Evolutionary conservation across 2,113 vertebrate genomes (phyloP).

Genomic region (human): DNA sequence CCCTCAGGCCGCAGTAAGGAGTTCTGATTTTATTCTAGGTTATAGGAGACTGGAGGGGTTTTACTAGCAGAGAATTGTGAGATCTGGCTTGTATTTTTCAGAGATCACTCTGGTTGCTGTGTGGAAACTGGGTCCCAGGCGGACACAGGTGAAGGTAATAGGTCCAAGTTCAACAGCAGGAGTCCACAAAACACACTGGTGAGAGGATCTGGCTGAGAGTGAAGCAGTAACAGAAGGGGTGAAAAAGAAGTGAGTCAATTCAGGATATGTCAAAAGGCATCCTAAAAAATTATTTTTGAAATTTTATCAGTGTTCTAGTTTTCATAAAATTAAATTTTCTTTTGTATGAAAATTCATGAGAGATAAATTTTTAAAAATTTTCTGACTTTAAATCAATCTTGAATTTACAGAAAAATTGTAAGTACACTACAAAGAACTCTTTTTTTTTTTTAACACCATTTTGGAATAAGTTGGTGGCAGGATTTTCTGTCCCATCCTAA

Average conservation of each 20-base stretch:
- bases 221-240: not conserved
- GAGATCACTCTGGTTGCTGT: not conserved
- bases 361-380: not conserved
- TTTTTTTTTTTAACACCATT: not conserved
- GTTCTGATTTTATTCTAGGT: not conserved
- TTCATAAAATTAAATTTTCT: not conserved
- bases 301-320: not conserved
- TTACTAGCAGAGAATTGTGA: not conserved
- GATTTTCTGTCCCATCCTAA: not conserved
- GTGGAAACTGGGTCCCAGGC: not conserved
- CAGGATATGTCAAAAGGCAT: not conserved
- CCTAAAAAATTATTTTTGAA: not conserved
- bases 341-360: conserved; percentile 16
- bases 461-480: not conserved
- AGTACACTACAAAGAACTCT: not conserved
- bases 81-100: not conserved
- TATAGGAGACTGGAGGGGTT: not conserved
- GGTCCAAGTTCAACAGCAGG: not conserved
- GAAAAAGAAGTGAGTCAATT: not conserved
- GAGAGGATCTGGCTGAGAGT: not conserved
- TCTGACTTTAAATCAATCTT: not conserved
- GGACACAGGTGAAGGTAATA: not conserved
- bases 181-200: not conserved
- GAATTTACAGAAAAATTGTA: not conserved
- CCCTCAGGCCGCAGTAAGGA: not conserved